Conservation (phyloP, 2,113 vertebrate species). For the Archocentrus centrarchus region DNA sequence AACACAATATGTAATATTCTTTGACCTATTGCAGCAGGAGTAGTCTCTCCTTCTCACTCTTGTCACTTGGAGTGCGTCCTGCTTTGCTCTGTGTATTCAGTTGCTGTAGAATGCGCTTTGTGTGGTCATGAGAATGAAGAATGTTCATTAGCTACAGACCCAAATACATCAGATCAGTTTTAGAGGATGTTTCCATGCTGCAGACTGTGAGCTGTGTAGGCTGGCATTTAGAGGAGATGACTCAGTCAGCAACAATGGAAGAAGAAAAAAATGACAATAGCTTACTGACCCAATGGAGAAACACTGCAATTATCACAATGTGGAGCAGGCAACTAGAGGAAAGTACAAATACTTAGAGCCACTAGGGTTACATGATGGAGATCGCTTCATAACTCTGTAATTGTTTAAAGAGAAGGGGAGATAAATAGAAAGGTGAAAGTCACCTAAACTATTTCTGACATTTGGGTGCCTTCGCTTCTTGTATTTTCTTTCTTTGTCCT, state of each 20-base stretch:
- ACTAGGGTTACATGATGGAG: background rate
- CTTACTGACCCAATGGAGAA: constrained; percentile 53
- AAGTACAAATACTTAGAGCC: background rate
- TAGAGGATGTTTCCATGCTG: constrained; percentile 33
- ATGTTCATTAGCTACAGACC: constrained; percentile 31
- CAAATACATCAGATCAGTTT: constrained; percentile 60
- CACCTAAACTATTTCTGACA: background rate
- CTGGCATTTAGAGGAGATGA: constrained; percentile 73
- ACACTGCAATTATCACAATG: constrained; percentile 55
- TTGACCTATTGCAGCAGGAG: background rate
- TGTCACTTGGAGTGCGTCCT: background rate
- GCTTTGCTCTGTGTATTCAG: constrained; percentile 7
- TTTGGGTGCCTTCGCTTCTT: background rate
- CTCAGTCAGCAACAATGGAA: constrained; percentile 64
- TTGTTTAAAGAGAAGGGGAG: background rate
- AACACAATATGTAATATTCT: background rate
- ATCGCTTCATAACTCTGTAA: constrained; percentile 6
- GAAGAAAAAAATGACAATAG: constrained; percentile 40
- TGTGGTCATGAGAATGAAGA: constrained; percentile 12
- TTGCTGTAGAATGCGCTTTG: constrained; percentile 13
- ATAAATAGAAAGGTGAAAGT: constrained; percentile 4
- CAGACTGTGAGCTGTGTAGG: constrained; percentile 42
- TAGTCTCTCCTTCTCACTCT: constrained; percentile 13
- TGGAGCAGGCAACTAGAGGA: constrained; percentile 57
- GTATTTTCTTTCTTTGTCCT: background rate